phyloP scores from a whole-genome alignment of 2,888 invertebrate species.

The Tanytarsus gracilentus region DNA sequence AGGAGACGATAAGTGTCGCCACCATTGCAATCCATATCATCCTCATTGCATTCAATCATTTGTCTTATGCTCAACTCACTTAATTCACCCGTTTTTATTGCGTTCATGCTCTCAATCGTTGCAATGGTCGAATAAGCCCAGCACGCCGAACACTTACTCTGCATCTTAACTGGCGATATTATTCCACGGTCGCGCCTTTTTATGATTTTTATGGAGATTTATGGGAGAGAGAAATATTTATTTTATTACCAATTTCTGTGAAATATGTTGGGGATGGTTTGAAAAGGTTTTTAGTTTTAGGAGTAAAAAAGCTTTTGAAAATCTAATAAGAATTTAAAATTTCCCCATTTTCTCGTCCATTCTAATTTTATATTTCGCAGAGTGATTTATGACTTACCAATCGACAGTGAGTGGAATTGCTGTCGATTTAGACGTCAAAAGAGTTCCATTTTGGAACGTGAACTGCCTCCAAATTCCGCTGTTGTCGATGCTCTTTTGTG shows the following conservation, averaged over 20 bases:
- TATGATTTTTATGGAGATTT: not conserved
- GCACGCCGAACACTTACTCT: conserved; percentile 72
- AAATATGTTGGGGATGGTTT: too few relatives aligned
- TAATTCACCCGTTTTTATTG: conserved; percentile 57
- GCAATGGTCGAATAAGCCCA: conserved; percentile 78
- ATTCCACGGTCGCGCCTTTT: conserved; percentile 57
- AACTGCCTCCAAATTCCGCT: too few relatives aligned
- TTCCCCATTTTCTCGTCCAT: too few relatives aligned
- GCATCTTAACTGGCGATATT: conserved; percentile 59
- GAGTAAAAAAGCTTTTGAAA: too few relatives aligned
- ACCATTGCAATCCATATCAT: conserved; percentile 66
- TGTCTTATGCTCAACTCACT: conserved; percentile 55
- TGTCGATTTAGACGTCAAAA: too few relatives aligned
- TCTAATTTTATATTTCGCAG: too few relatives aligned
- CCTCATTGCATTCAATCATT: conserved; percentile 70
- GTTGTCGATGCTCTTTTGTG: too few relatives aligned
- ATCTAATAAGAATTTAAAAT: too few relatives aligned
- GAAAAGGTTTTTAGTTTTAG: too few relatives aligned
- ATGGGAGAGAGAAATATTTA: not conserved
- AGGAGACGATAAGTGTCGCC: conserved; percentile 73
- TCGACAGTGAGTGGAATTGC: too few relatives aligned
- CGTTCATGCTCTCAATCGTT: conserved; percentile 66
- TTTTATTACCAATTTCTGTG: not conserved
- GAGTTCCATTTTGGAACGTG: too few relatives aligned
- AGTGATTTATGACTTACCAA: too few relatives aligned